A percentile compares a stretch with the other conserved stretches of the same genome.
phyloP scores from a whole-genome alignment of 2,888 invertebrate species.

The Hydrotaea diabolus region DNA sequence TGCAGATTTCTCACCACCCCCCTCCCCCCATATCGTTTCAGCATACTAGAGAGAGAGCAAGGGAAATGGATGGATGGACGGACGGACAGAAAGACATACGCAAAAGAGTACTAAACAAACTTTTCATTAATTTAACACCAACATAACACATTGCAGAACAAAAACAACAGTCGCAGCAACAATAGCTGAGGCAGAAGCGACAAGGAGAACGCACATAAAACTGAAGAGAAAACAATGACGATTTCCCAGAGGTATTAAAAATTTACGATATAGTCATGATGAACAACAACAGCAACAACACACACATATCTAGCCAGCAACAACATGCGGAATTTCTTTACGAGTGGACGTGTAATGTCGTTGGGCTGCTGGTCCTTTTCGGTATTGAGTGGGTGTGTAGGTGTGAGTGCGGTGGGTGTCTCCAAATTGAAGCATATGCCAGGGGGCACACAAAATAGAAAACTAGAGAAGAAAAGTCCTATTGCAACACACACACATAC shows the following conservation, averaged over 20 bases:
- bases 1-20: too few species aligned
- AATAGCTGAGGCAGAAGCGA: constrained; percentile 29
- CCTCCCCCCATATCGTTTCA: neutral
- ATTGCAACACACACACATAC: constrained; percentile 2
- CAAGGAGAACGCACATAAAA: constrained; percentile 20
- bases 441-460: constrained; percentile 60
- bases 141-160: constrained; percentile 5
- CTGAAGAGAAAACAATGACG: constrained; percentile 55
- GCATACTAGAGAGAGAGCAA: neutral
- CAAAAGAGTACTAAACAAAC: constrained; percentile 28
- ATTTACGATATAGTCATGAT: constrained; percentile 63
- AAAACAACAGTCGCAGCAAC: constrained; percentile 26
- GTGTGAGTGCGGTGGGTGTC: constrained; percentile 3
- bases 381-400: constrained; percentile 14
- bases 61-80: too few species aligned
- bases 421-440: constrained; percentile 63
- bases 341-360: neutral
- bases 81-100: neutral
- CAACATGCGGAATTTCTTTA: neutral
- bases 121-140: constrained; percentile 56
- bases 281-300: constrained; percentile 31
- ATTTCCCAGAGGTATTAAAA: constrained; percentile 65
- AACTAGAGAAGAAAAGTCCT: constrained; percentile 32
- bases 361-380: neutral
- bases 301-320: constrained; percentile 23